These are phyloP conservation scores for Sturnira hondurensis DNA, from an alignment of 2,113 vertebrate genomes.

Conservation along the genomic window DNA sequence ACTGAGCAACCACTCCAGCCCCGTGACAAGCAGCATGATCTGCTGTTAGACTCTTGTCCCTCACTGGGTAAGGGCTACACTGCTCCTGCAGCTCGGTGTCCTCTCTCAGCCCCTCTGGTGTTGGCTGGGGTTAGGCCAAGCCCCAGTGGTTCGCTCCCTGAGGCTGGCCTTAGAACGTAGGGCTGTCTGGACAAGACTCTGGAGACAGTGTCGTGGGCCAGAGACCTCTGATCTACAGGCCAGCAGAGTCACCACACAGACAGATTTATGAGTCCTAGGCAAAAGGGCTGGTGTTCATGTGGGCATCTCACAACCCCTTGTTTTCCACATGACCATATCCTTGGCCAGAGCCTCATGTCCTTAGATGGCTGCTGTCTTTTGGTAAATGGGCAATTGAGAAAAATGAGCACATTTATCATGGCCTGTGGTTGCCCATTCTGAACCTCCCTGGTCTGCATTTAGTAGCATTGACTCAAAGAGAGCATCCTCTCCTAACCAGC, in stretches of 20 bases:
- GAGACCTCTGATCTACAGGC: slow-evolving; percentile 54
- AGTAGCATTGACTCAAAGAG: neutral
- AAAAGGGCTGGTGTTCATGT: slow-evolving; percentile 71
- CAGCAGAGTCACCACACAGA: slow-evolving; percentile 65
- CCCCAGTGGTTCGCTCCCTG: slow-evolving; percentile 63
- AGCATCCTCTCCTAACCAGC: neutral
- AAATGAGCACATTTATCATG: slow-evolving; percentile 71
- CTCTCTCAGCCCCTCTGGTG: neutral
- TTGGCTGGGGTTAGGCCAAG: slow-evolving; percentile 62
- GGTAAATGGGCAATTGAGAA: slow-evolving; percentile 79
- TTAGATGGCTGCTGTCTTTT: slow-evolving; percentile 76
- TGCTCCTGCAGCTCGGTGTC: neutral
- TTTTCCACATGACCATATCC: slow-evolving; percentile 72
- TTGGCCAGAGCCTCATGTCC: slow-evolving; percentile 72
- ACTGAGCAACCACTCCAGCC: neutral
- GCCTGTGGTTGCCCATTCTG: slow-evolving; percentile 68
- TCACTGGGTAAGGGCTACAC: slow-evolving; percentile 47
- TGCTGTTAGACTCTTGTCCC: slow-evolving; percentile 70
- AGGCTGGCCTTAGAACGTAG: slow-evolving; percentile 41
- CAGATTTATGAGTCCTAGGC: slow-evolving; percentile 73
- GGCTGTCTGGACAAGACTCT: slow-evolving; percentile 62
- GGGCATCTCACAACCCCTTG: slow-evolving; percentile 54
- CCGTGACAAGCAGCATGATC: slow-evolving; percentile 57
- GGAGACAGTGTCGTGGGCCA: slow-evolving; percentile 58
- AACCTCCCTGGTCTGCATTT: slow-evolving; percentile 35